phyloP scores from a whole-genome alignment of 2,888 invertebrate species.

The Harpalus rubripes region DNA sequence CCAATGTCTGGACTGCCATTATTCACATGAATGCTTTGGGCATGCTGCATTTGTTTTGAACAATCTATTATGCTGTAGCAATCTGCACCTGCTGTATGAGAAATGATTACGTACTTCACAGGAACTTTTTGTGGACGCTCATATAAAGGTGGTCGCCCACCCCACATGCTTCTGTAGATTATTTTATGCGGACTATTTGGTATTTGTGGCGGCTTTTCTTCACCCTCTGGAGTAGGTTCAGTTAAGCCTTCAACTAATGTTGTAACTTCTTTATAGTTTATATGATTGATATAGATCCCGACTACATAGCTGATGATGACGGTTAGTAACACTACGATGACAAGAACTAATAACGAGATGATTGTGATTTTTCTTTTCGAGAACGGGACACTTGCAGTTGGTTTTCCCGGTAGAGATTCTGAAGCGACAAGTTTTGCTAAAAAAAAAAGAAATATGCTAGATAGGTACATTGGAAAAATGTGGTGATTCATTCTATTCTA shows the following conservation, averaged over 20 bases:
- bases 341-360: slow-evolving; percentile 32
- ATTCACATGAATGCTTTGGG: slow-evolving; percentile 77
- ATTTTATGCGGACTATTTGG: slow-evolving; percentile 15
- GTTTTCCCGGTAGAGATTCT: slow-evolving; percentile 57
- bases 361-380: slow-evolving; percentile 51
- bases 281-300: slow-evolving; percentile 35
- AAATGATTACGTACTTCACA: slow-evolving; percentile 78
- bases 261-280: slow-evolving; percentile 5
- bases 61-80: slow-evolving; percentile 77
- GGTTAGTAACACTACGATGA: slow-evolving; percentile 34
- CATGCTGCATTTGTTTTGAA: slow-evolving; percentile 76
- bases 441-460: slow-evolving; percentile 35
- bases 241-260: too few relatives aligned
- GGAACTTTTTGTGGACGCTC: slow-evolving; percentile 75
- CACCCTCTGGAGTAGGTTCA: too few relatives aligned
- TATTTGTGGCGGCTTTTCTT: not conserved
- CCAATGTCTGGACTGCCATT: slow-evolving; percentile 77
- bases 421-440: slow-evolving; percentile 57
- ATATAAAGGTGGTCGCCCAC: slow-evolving; percentile 80
- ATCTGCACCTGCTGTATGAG: slow-evolving; percentile 78
- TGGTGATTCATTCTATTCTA: slow-evolving; percentile 14
- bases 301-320: slow-evolving; percentile 35
- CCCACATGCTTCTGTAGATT: slow-evolving; percentile 78
- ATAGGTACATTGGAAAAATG: not conserved
- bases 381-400: slow-evolving; percentile 21